phyloP scores from a whole-genome alignment of 2,113 vertebrate species.

The Meriones unguiculatus region DNA sequence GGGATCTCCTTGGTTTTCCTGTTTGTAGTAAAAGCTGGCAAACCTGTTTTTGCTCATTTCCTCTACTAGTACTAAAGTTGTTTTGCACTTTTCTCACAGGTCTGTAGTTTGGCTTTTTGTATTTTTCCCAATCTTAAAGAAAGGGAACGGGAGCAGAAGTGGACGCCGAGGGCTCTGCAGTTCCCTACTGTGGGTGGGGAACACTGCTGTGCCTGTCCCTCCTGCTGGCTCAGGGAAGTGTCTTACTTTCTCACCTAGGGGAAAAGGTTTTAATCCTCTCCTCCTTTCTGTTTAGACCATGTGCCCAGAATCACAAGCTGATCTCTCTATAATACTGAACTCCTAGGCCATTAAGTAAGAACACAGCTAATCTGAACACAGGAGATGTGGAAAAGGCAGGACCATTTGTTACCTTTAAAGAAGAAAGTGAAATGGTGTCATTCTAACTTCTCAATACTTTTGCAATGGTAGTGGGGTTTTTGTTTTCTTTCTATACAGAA shows the following conservation, averaged over 20 bases:
- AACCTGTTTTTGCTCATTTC: background rate
- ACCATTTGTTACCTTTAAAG: slow-evolving; percentile 42
- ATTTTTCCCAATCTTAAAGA: slow-evolving; percentile 11
- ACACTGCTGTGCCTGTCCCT: slow-evolving; percentile 3
- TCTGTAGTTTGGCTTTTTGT: slow-evolving; percentile 31
- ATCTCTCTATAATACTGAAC: slow-evolving; percentile 27
- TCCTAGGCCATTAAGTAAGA: slow-evolving; percentile 44
- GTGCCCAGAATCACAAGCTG: slow-evolving; percentile 37
- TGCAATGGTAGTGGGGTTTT: slow-evolving; percentile 54
- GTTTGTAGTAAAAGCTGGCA: slow-evolving; percentile 22
- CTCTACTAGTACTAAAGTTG: slow-evolving; percentile 1
- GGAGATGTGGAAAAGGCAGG: background rate
- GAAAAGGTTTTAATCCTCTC: slow-evolving; percentile 43
- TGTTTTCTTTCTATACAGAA: slow-evolving; percentile 71
- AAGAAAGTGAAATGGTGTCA: slow-evolving; percentile 69
- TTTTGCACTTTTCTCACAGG: slow-evolving; percentile 57
- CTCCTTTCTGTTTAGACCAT: slow-evolving; percentile 52
- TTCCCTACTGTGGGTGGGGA: background rate
- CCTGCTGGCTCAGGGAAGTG: slow-evolving; percentile 77
- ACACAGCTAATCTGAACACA: slow-evolving; percentile 37
- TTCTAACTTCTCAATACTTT: slow-evolving; percentile 76
- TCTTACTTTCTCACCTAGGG: slow-evolving; percentile 29
- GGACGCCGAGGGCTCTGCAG: slow-evolving; percentile 2
- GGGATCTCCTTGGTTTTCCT: background rate
- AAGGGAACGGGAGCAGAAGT: slow-evolving; percentile 67